Evolutionary conservation across 1,140 invertebrate genomes (phyloP).

Genomic region (Nilaparvata lugens): DNA sequence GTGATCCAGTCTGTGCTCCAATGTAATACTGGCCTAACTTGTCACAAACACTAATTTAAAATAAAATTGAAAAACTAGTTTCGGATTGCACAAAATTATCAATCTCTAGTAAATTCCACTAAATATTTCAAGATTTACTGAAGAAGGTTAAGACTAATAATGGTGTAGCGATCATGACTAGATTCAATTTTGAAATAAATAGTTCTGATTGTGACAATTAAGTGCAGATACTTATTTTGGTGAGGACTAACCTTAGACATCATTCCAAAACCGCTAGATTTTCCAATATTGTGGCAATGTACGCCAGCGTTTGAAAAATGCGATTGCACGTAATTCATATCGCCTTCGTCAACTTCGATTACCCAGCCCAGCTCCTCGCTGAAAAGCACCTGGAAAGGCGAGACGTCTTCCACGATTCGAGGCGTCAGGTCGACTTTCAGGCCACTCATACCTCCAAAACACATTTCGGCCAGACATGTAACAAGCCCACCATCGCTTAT

Average conservation of each 20-base stretch:
- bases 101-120: no score
- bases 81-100: no score
- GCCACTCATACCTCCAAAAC: conserved; percentile 82
- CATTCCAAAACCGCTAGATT: conserved; percentile 52
- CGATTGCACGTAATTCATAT: conserved; percentile 48
- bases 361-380: conserved; percentile 88
- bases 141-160: no score
- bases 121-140: no score
- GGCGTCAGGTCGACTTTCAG: conserved; percentile 53
- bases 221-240: no score
- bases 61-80: no score
- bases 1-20: no score
- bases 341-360: conserved; percentile 59
- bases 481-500: conserved; percentile 92
- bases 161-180: no score
- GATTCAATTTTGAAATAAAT: no score
- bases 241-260: conserved; percentile 41
- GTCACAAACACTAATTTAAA: no score
- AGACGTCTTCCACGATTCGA: conserved; percentile 33
- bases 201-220: no score
- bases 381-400: conserved; percentile 62
- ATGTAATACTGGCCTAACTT: no score
- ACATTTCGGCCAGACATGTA: conserved; percentile 88
- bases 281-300: conserved; percentile 63
- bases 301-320: conserved; percentile 50